Percentiles rank a stretch among this genome's conserved stretches.
phyloP scores from a whole-genome alignment of 2,797 vertebrate species.

The Semaprochilodus insignis region DNA sequence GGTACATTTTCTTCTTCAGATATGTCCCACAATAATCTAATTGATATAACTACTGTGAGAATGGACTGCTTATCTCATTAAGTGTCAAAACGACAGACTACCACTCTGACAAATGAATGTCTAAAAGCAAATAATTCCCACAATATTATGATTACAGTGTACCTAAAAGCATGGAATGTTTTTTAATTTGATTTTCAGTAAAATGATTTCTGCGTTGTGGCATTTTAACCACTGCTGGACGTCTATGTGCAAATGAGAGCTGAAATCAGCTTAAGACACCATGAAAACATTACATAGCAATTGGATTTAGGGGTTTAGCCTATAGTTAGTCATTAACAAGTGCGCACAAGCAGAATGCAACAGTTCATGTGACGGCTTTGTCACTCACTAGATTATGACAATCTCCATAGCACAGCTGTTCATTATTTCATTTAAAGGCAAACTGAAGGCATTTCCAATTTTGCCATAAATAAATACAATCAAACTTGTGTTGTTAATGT shows the following conservation, averaged over 20 bases:
- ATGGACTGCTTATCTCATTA: not conserved
- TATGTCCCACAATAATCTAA: not conserved
- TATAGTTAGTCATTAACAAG: constrained; percentile 43
- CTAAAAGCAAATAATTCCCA: not conserved
- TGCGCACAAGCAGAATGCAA: constrained; percentile 26
- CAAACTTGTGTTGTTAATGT: too few relatives aligned
- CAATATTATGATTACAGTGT: not conserved
- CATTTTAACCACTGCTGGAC: not conserved
- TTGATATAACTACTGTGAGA: not conserved
- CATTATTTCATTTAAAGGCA: not conserved
- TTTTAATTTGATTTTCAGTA: not conserved
- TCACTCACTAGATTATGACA: not conserved
- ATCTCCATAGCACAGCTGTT: not conserved
- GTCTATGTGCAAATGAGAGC: constrained; percentile 24
- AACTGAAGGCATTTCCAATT: too few relatives aligned
- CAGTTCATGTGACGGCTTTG: constrained; percentile 13
- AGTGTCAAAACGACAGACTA: not conserved
- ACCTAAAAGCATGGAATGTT: not conserved
- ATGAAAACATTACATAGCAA: constrained; percentile 63
- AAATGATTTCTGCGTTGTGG: not conserved
- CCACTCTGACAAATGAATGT: not conserved
- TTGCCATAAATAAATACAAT: too few relatives aligned
- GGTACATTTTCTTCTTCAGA: too few relatives aligned
- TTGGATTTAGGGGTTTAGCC: constrained; percentile 70
- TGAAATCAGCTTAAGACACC: constrained; percentile 41